These are phyloP conservation scores for Apotomis betuletana DNA, from an alignment of 2,888 invertebrate species.

Conservation along the genomic window DNA sequence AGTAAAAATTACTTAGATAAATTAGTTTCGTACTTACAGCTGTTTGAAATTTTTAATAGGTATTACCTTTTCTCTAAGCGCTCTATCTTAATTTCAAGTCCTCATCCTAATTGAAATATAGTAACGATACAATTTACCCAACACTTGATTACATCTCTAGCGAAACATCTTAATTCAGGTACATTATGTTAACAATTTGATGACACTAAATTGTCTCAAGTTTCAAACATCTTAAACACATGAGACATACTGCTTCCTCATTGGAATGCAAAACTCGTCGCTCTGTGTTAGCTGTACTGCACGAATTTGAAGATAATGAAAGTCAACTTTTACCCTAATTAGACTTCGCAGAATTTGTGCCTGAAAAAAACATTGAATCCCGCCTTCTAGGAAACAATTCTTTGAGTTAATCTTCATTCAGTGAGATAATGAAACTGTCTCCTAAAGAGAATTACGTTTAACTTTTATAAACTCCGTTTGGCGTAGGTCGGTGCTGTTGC, in stretches of 20 bases:
- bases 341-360: slow-evolving; percentile 5
- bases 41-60: no score
- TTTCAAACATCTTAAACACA: slow-evolving; percentile 17
- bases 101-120: background rate
- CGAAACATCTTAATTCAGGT: background rate
- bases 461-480: background rate
- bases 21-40: no score
- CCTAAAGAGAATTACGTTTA: slow-evolving; percentile 3
- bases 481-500: background rate
- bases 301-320: slow-evolving; percentile 23
- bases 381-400: slow-evolving; percentile 8
- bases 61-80: no score
- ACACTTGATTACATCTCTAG: background rate
- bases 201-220: slow-evolving; percentile 14
- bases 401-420: slow-evolving; percentile 17
- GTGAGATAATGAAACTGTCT: slow-evolving; percentile 17
- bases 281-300: slow-evolving; percentile 20
- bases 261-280: slow-evolving; percentile 32
- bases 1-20: no score
- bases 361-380: slow-evolving; percentile 15
- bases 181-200: background rate
- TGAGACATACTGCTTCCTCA: background rate
- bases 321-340: slow-evolving; percentile 33
- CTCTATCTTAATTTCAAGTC: no score
- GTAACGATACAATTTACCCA: background rate